Evolutionary conservation across 2,113 vertebrate species (phyloP), one percentile per base, ranked within the genome.

Genomic region (Chelonoidis abingdonii): DNA sequence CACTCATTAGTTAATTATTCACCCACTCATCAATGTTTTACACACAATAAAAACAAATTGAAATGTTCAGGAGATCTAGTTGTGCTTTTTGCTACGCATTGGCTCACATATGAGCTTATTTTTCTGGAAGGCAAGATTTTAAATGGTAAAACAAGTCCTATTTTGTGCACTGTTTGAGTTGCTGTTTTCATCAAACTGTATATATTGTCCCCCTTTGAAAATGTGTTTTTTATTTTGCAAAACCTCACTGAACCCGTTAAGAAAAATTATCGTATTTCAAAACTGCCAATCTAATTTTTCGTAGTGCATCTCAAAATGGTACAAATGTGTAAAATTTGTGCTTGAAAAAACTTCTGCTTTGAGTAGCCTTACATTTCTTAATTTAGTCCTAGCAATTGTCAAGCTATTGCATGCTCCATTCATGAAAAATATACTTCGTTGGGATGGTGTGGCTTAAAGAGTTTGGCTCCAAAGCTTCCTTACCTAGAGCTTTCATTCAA

Each of bases 261-360:
- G 85, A 93, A 96, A 98, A 57, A 97, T 97, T 91, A 72, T 56
- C 90, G 80, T 90, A 82, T 88, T 89, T 97, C 91, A 97, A 97
- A 97, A 93, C 89, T 93, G 91, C 83, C 95, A 79, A 87, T 95
- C 90, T 56, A 90, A 95, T 93, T 83, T 80, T 76, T 90, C 76
- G 83, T 91, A 92, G 88, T 95, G 41, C 94, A 94, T 96, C 94
- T 98, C 93, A 98, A 97, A 97, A 92, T 84, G 83, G 89, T 98
- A 98, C 44, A 98, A 98, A 98, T 83, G 82, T 89, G 97, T 97
- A 98, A 98, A 98, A 97, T 96, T 96, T 98, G 98, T 98, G 98
- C 98, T 98, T 98, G 95, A 96, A 95, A 97, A 97, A 97, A 93
- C 95, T 97, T 97, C 93, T 97, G 94, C 97, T 98, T 97, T 96